phyloP scores from a whole-genome alignment of 1,140 invertebrate genomes.

The Trichogramma pretiosum region DNA sequence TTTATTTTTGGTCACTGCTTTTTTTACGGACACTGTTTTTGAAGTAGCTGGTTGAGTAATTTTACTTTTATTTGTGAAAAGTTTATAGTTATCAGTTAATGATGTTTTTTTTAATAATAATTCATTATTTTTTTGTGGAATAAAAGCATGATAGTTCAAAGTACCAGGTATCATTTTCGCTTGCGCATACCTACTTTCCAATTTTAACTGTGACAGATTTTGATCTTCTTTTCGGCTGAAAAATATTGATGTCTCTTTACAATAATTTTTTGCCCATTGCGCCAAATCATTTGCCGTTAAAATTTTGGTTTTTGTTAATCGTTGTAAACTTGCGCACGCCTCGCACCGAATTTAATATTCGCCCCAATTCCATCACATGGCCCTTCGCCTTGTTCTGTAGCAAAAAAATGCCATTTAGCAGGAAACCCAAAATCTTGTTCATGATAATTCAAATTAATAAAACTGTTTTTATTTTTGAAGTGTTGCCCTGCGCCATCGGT shows the following conservation, averaged over 20 bases:
- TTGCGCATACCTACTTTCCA: neutral
- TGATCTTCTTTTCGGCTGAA: neutral
- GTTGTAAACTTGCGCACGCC: neutral
- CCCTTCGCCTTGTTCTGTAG: neutral
- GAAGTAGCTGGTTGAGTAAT: too few relatives aligned
- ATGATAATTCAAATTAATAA: too few relatives aligned
- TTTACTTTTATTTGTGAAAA: neutral
- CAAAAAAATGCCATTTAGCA: neutral
- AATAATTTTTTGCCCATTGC: neutral
- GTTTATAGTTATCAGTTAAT: neutral
- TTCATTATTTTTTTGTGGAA: too few relatives aligned
- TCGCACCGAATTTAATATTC: neutral
- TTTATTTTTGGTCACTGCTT: too few relatives aligned
- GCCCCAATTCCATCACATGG: too few relatives aligned
- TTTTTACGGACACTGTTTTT: too few relatives aligned
- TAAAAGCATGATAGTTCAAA: neutral
- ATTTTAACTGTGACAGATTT: neutral
- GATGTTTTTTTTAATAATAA: neutral
- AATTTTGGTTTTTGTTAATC: neutral
- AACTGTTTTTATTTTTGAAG: too few relatives aligned
- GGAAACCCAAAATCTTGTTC: too few relatives aligned
- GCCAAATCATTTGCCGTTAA: neutral
- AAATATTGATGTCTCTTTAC: neutral
- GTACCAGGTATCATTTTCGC: neutral
- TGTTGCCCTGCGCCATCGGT: conserved; percentile 6